A percentile compares a stretch with the other conserved stretches of the same genome.
Conservation (phyloP, 2,113 vertebrate genomes). For the Lynx canadensis region DNA sequence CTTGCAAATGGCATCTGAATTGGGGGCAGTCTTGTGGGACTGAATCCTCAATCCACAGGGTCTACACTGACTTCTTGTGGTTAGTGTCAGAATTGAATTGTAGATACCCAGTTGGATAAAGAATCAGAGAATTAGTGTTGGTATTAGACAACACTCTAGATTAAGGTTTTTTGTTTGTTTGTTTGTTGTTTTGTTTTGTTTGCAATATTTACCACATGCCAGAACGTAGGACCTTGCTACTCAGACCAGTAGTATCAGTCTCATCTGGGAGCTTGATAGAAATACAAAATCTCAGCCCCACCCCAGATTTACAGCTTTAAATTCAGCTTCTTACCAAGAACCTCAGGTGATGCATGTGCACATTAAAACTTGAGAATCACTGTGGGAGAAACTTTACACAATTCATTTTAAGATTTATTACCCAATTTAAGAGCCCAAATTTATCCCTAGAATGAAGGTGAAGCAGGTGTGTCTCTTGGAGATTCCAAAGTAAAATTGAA, state of each 20-base stretch:
- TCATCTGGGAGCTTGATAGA: background rate
- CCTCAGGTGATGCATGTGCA: background rate
- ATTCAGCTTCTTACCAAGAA: background rate
- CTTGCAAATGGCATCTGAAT: background rate
- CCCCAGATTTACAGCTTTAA: background rate
- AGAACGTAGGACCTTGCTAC: background rate
- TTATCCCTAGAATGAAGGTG: slow-evolving; percentile 36
- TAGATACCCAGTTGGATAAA: background rate
- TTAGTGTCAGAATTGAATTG: background rate
- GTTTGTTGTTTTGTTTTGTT: background rate
- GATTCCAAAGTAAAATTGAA: slow-evolving; percentile 41
- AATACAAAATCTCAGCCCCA: background rate
- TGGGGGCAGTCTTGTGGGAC: background rate
- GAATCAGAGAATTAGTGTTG: background rate
- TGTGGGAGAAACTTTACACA: slow-evolving; percentile 25
- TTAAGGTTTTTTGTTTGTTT: background rate
- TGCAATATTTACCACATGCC: background rate
- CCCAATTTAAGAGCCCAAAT: slow-evolving; percentile 31
- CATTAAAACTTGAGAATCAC: slow-evolving; percentile 50
- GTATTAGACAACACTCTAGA: background rate
- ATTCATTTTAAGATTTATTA: slow-evolving; percentile 66
- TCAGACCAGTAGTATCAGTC: background rate
- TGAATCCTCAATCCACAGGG: background rate
- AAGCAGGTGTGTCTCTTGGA: slow-evolving; percentile 9
- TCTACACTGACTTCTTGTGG: background rate